phyloP scores from a whole-genome alignment of 2,797 vertebrate species.

The Podargus strigoides region DNA sequence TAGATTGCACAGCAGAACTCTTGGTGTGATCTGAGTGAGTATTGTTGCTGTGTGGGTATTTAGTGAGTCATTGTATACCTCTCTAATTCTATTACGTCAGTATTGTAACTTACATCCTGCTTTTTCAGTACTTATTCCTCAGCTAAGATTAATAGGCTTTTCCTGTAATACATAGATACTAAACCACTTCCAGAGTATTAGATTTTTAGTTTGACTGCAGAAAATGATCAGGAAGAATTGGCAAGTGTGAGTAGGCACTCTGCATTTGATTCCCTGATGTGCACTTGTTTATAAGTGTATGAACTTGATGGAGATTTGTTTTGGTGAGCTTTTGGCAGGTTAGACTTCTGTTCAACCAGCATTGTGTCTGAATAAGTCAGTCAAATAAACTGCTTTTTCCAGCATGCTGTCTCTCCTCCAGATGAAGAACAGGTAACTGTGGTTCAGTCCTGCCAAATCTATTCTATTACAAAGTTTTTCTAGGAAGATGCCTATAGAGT shows the following conservation, averaged over 20 bases:
- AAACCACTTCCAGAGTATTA: neutral
- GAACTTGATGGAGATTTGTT: neutral
- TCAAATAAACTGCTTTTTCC: neutral
- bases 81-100: neutral
- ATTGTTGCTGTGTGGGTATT: constrained; percentile 1
- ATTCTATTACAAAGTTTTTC: neutral
- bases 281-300: neutral
- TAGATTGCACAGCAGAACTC: neutral
- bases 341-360: neutral
- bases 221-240: neutral
- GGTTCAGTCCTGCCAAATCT: neutral
- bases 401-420: neutral
- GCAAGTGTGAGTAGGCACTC: neutral
- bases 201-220: neutral
- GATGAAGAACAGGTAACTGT: neutral
- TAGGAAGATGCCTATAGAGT: neutral
- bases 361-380: neutral
- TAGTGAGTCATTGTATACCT: constrained; percentile 17
- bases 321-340: neutral
- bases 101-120: neutral
- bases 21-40: neutral
- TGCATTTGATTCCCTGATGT: neutral
- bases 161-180: neutral
- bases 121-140: neutral
- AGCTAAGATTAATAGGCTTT: neutral